phyloP scores from a whole-genome alignment of 1,140 invertebrate species.

The Zaprionus lachaisei region DNA sequence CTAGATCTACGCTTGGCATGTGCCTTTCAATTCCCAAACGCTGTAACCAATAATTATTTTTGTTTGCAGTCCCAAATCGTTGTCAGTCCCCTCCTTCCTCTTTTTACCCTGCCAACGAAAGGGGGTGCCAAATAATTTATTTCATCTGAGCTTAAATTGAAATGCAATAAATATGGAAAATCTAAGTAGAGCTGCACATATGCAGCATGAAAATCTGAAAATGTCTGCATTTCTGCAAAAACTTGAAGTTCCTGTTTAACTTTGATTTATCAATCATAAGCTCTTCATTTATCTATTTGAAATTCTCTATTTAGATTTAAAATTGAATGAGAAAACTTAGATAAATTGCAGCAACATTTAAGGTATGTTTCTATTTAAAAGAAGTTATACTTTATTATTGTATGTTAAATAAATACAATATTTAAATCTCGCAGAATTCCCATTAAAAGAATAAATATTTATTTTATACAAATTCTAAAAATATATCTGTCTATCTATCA shows the following conservation, averaged over 20 bases:
- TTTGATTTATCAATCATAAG: not conserved
- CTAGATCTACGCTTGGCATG: constrained; percentile 31
- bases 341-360: no score
- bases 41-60: constrained; percentile 49
- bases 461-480: no score
- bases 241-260: not conserved
- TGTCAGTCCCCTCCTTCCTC: not conserved
- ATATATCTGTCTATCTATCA: not conserved
- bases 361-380: no score
- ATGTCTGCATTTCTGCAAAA: not conserved
- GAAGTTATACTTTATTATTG: no score
- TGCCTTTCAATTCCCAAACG: constrained; percentile 8
- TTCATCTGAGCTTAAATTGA: constrained; percentile 19
- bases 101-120: constrained; percentile 1
- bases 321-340: no score
- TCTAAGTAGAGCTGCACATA: not conserved
- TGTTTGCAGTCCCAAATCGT: constrained; percentile 19
- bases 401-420: no score
- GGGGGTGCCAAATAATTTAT: constrained; percentile 31
- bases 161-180: constrained; percentile 32
- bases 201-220: constrained; percentile 4
- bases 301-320: no score
- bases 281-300: not conserved
- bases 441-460: no score
- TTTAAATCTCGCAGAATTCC: no score